Evolutionary conservation across 2,113 vertebrate species (phyloP), one percentile per base, ranked within the genome.

Genomic region (Nematolebias whitei): DNA sequence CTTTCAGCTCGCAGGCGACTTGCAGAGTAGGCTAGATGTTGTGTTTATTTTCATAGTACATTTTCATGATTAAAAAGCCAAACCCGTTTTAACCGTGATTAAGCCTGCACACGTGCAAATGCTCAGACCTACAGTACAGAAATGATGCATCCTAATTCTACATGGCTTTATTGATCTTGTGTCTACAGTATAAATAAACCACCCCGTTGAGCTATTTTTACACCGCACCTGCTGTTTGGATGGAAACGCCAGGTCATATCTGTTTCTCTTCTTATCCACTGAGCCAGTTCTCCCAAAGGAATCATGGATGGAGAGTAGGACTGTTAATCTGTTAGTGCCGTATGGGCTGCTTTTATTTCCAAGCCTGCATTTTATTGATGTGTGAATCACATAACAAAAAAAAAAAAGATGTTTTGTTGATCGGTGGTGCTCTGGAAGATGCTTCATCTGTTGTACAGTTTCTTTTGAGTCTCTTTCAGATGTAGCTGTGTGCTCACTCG

Each of bases 1-100:
- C 80, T 78, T 84, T 59, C 77, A 64, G 77, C 74, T 79, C 66
- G 72, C 59, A 77, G 82, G 81, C 85, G 87, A 85, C 83, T 88
- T 80, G 77, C 83, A 79, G 77, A 82, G 70, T 68, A 68, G 83
- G 57, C 63, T 63, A 0, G 70, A 72, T 84, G 73, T 79, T 76
- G 64, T 72, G 47, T 83, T 90, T 48, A 16, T 82, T 84, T 84
- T 80, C 59, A 56, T 39, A 43, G 20, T 71, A 67, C 49, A 56
- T 76, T 62, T 79, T 11, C 22, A 69, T 71, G 72, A 85, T 82
- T 62, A 62, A 71, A 62, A 44, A 20, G 52, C 52, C 22, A 14
- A 50, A 43, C 22, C 22, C 3, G 39, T 14, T 76, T 53, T 65
- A 49, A 63, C 45, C 6, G 16, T 58, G 61, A 80, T 76, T 65